phyloP scores from a whole-genome alignment of 2,113 vertebrate genomes.

The Euleptes europaea region DNA sequence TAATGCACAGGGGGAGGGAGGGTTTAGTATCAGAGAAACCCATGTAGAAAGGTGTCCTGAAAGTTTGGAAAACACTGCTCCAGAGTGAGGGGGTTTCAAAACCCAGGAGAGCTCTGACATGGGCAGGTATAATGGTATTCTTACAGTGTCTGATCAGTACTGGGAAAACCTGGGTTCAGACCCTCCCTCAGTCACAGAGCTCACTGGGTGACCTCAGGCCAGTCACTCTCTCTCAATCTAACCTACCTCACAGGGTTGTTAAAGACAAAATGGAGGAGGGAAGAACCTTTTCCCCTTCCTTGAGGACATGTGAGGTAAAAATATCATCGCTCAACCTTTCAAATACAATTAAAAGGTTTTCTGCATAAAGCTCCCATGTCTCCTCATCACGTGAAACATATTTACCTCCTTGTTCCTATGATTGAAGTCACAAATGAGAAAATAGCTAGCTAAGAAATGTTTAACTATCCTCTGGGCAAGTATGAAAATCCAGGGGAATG shows the following conservation, averaged over 20 bases:
- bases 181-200: too few species aligned
- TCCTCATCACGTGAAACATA: background rate
- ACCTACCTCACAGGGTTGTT: too few species aligned
- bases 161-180: too few species aligned
- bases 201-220: too few species aligned
- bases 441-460: background rate
- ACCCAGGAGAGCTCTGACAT: background rate
- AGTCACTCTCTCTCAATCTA: too few species aligned
- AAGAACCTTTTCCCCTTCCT: too few species aligned
- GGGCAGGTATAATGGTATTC: too few species aligned
- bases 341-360: too few species aligned
- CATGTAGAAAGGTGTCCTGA: background rate
- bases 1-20: background rate
- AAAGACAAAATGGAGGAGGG: too few species aligned
- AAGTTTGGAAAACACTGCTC: background rate
- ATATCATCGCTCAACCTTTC: too few species aligned
- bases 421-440: background rate
- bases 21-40: background rate
- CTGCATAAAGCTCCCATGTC: background rate
- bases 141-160: too few species aligned
- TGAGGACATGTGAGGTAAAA: too few species aligned
- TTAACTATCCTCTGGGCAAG: background rate
- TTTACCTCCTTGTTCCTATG: background rate
- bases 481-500: background rate
- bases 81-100: background rate